Evolutionary conservation across 2,888 invertebrate genomes (phyloP).

Genomic region (Hololepta plana): DNA sequence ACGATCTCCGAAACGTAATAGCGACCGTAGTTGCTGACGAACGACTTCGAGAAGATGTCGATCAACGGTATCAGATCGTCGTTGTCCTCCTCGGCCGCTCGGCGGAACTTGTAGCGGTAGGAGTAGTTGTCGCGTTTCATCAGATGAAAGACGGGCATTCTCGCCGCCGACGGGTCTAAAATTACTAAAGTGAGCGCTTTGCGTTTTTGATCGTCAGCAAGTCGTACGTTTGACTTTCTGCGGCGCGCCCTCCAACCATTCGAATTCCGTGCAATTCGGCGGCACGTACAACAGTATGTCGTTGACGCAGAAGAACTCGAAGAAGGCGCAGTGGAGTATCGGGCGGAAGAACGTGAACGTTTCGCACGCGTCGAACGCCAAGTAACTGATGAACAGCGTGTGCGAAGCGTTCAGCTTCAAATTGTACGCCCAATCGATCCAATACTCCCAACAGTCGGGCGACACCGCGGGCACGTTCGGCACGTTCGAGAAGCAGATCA

Average conservation of each 20-base stretch:
- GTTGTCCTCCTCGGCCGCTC: slow-evolving; percentile 55
- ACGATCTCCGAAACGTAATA: slow-evolving; percentile 52
- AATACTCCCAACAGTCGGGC: too few species aligned
- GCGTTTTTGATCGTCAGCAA: too few species aligned
- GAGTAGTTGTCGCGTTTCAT: slow-evolving; percentile 17
- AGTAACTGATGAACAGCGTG: slow-evolving; percentile 39
- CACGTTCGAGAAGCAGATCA: slow-evolving; percentile 24
- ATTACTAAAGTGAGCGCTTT: too few species aligned
- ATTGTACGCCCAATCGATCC: too few species aligned
- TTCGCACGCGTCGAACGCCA: slow-evolving; percentile 34
- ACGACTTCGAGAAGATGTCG: slow-evolving; percentile 29
- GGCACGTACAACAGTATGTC: too few species aligned
- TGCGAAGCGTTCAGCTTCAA: slow-evolving; percentile 32
- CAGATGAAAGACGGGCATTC: too few species aligned
- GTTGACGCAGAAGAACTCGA: too few species aligned
- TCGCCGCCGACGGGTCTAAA: too few species aligned
- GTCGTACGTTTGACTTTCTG: too few species aligned
- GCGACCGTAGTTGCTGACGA: slow-evolving; percentile 39
- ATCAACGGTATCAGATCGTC: slow-evolving; percentile 50
- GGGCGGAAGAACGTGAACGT: slow-evolving; percentile 21
- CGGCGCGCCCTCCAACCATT: too few species aligned
- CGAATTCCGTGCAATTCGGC: too few species aligned
- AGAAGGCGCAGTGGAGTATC: slow-evolving; percentile 30
- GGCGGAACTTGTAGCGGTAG: slow-evolving; percentile 28
- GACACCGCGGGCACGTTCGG: slow-evolving; percentile 37